These are phyloP conservation scores for Tetragonula carbonaria DNA, from an alignment of 2,888 invertebrate species.

Conservation along the genomic window DNA sequence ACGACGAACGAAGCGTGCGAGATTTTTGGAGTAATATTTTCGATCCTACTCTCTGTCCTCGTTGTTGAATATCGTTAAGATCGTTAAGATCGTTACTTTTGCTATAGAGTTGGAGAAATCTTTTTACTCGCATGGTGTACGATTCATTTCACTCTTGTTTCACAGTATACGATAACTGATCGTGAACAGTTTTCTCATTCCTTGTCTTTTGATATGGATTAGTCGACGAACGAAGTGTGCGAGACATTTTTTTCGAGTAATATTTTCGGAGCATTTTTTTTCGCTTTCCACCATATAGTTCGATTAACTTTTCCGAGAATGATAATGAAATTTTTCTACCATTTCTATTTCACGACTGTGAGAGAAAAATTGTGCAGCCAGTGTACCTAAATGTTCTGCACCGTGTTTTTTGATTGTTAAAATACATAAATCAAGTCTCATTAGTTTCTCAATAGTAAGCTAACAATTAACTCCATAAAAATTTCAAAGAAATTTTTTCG, in stretches of 20 bases:
- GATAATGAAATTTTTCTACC: background rate
- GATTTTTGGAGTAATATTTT: background rate
- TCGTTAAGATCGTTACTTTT: background rate
- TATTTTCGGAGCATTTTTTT: too few relatives aligned
- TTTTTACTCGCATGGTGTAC: too few relatives aligned
- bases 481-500: background rate
- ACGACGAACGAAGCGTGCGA: background rate
- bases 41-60: background rate
- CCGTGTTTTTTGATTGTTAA: background rate
- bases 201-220: too few relatives aligned
- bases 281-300: background rate
- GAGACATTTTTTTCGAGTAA: too few relatives aligned
- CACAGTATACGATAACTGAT: too few relatives aligned
- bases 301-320: too few relatives aligned
- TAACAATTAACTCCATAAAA: too few relatives aligned
- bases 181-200: too few relatives aligned
- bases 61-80: background rate
- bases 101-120: too few relatives aligned
- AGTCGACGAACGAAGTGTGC: background rate
- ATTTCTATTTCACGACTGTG: background rate
- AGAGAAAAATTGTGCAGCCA: background rate
- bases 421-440: background rate
- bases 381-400: background rate
- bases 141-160: too few relatives aligned
- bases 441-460: background rate